Evolutionary conservation across 1,140 invertebrate species (phyloP).

Genomic region (Coptotermes formosanus): DNA sequence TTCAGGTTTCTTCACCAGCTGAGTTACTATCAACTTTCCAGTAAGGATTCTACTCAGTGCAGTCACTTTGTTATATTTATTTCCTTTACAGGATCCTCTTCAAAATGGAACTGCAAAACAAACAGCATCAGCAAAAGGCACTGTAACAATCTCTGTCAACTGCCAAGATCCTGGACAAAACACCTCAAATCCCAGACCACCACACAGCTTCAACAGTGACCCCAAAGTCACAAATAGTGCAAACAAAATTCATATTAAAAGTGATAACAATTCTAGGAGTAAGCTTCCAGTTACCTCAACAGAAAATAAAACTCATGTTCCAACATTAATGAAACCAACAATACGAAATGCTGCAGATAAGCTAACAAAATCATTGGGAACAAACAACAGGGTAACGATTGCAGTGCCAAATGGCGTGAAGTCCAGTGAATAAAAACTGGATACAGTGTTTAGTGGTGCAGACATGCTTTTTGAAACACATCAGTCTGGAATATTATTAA

Average conservation of each 20-base stretch:
- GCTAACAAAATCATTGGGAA: neutral
- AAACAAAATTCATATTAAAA: neutral
- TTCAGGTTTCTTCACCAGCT: too few relatives aligned
- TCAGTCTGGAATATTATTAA: neutral
- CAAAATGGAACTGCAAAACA: neutral
- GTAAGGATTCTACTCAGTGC: neutral
- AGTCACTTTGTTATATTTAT: neutral
- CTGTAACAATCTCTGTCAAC: constrained; percentile 27
- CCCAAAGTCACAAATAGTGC: neutral
- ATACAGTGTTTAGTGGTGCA: neutral
- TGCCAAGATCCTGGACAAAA: neutral
- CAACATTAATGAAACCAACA: constrained; percentile 3
- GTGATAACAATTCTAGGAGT: neutral
- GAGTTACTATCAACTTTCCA: neutral
- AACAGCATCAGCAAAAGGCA: constrained; percentile 21
- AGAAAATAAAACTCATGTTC: neutral
- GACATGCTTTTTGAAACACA: neutral
- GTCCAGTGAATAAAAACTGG: neutral
- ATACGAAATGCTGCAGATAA: constrained; percentile 28
- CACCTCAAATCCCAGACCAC: neutral
- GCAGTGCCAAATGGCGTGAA: constrained; percentile 11
- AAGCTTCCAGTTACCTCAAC: neutral
- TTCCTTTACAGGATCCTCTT: neutral
- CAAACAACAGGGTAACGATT: constrained; percentile 12
- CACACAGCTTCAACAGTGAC: neutral